These are phyloP conservation scores for Tricholaema leucomelas DNA, from an alignment of 2,113 vertebrate species.

Conservation along the genomic window DNA sequence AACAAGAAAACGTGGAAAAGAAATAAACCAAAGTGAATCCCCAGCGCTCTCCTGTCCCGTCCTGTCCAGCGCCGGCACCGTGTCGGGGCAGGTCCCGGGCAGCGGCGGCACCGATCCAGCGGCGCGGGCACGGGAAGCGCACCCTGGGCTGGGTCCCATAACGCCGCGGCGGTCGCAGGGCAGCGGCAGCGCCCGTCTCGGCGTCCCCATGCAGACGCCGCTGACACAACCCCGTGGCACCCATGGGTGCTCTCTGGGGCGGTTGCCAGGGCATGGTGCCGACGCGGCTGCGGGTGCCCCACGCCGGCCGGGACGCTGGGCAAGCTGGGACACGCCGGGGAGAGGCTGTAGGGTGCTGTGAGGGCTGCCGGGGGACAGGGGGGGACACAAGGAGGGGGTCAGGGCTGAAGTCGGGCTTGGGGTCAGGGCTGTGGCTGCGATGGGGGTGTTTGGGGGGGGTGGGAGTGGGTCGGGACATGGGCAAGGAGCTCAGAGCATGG, in stretches of 20 bases:
- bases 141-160: neutral
- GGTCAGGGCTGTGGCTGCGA: neutral
- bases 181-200: neutral
- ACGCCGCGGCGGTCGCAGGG: fast-evolving
- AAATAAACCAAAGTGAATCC: neutral
- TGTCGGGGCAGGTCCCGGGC: neutral
- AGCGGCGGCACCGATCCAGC: neutral
- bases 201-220: neutral
- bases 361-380: neutral
- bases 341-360: neutral
- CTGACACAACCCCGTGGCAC: neutral
- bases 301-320: neutral
- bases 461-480: too few relatives aligned
- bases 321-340: fast-evolving
- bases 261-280: neutral
- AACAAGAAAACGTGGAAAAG: neutral
- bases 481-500: too few relatives aligned
- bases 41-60: fast-evolving
- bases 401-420: neutral
- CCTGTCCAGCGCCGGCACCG: neutral
- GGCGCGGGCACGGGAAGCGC: fast-evolving
- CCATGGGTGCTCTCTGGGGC: neutral
- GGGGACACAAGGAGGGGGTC: neutral
- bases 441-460: neutral
- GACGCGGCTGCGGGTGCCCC: neutral